These are phyloP conservation scores for Caenorhabditis drosophilae DNA, from an alignment of 2,888 invertebrate genomes.

Conservation along the genomic window DNA sequence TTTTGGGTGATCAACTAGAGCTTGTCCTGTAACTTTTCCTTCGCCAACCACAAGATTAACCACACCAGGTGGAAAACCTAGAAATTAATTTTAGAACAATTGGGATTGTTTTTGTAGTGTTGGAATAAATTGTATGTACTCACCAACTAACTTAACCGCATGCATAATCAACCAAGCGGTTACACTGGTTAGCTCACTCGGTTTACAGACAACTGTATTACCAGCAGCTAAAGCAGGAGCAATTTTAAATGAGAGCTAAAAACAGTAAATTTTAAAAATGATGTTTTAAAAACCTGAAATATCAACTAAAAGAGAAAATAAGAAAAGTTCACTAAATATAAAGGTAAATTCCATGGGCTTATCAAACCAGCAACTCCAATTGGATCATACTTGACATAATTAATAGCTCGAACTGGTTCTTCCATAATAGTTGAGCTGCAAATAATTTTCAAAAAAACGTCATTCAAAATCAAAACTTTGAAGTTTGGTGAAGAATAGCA, in stretches of 20 bases:
- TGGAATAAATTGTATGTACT: constrained; percentile 2
- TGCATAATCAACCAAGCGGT: constrained; percentile 73
- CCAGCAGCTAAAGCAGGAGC: constrained; percentile 73
- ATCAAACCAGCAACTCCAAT: constrained; percentile 74
- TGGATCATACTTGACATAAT: constrained; percentile 72
- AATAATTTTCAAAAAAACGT: constrained; percentile 15
- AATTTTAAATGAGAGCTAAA: constrained; percentile 73
- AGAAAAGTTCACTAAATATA: constrained; percentile 71
- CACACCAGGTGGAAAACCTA: constrained; percentile 73
- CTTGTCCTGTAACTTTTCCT: constrained; percentile 72
- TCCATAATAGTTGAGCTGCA: constrained; percentile 57
- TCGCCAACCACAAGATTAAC: constrained; percentile 74
- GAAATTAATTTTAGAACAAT: too few relatives aligned
- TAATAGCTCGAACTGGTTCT: constrained; percentile 68
- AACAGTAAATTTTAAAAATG: too few relatives aligned
- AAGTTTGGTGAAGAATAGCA: constrained; percentile 70
- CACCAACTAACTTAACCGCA: constrained; percentile 72
- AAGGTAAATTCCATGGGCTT: constrained; percentile 74
- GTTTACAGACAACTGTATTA: constrained; percentile 74
- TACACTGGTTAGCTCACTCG: constrained; percentile 74
- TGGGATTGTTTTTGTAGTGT: too few relatives aligned
- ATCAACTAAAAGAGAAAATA: neutral
- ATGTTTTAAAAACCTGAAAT: neutral
- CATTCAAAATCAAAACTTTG: constrained; percentile 43
- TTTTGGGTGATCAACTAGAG: constrained; percentile 72